Base-by-base conservation (phyloP, 2,888 invertebrate species). In the Crematogaster levior region DNA sequence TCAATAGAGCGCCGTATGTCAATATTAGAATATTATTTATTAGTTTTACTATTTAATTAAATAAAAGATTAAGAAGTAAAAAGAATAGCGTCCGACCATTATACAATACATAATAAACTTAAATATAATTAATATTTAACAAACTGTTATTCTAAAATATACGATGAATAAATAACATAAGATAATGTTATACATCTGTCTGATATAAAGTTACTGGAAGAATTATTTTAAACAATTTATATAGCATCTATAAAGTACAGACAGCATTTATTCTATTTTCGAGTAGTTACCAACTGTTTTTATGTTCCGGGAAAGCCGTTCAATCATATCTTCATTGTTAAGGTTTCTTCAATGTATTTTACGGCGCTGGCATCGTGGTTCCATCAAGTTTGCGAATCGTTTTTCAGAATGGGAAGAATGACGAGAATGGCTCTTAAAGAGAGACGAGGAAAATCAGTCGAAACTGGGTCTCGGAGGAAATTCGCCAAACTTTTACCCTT, bases 391-490 rank as follows among this genome's bases (percentile, higher is more conserved):
- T 82, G 65, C 37, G 46, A 70, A 58, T 37, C 63, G 61, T 84
- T 82, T 81, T 84, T 82, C 81, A 72, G 68, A 37, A 65, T 37
- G n/a, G 24, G 12, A n/a, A 46, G 66, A 68, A 63, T 40, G 74
- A 81, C 81, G 81, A 10, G 70, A 73, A 60, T 15, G n/a, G 70
- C n/a, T 82, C 63, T 84, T 81, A 84, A 82, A 75, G 48, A 75
- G 48, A 75, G 68, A 75, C 75, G 58, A 30, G 27, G 43, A 30
- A 66, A 73, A 70, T 68, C 79, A 65, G 53, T 34, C 51, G 75
- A 82, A 84, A 84, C 75, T 84, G 30, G 84, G 81, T 81, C 84
- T 81, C 81, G 30, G 27, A 82, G 70, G 40, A 75, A 75, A 84
- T 84, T 70, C 75, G 53, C 21, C 6, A 40, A 84, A 84, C 61